A percentile compares a stretch with the other conserved stretches of the same genome.
Evolutionary conservation across 1,140 invertebrate genomes (phyloP).

Genomic region (Copidosoma floridanum): DNA sequence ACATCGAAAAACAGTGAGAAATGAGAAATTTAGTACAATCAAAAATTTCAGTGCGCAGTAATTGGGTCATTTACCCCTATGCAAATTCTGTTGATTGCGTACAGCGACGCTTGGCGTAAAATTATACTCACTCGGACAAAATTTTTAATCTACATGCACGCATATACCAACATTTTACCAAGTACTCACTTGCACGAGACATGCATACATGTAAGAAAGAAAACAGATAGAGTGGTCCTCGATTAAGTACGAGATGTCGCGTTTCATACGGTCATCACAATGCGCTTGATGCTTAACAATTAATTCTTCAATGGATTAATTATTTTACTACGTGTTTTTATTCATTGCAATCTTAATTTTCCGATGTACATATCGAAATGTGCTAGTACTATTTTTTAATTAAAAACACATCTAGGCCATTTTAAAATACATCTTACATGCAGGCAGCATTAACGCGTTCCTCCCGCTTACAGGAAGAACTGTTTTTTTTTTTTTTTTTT

Average conservation of each 20-base stretch:
- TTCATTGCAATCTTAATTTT: conserved; percentile 8
- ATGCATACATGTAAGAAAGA: conserved; percentile 1
- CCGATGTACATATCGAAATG: conserved; percentile 4
- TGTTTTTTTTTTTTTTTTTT: too few species aligned
- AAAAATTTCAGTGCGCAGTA: too few species aligned
- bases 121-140: too few species aligned
- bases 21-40: too few species aligned
- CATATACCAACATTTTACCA: too few species aligned
- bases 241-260: conserved; percentile 25
- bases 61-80: too few species aligned
- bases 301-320: too few species aligned
- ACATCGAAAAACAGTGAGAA: too few species aligned
- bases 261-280: conserved; percentile 38
- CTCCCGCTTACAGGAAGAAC: too few species aligned
- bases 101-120: too few species aligned
- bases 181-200: background rate
- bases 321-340: too few species aligned
- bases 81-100: too few species aligned
- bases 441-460: conserved; percentile 10
- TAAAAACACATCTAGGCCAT: conserved; percentile 12
- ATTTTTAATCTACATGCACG: conserved; percentile 11
- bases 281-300: conserved; percentile 35
- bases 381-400: conserved; percentile 1
- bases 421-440: conserved; percentile 17
- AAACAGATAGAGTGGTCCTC: conserved; percentile 7